Evolutionary conservation across 1,140 invertebrate genomes (phyloP).

Genomic region (Drosophila pachea): DNA sequence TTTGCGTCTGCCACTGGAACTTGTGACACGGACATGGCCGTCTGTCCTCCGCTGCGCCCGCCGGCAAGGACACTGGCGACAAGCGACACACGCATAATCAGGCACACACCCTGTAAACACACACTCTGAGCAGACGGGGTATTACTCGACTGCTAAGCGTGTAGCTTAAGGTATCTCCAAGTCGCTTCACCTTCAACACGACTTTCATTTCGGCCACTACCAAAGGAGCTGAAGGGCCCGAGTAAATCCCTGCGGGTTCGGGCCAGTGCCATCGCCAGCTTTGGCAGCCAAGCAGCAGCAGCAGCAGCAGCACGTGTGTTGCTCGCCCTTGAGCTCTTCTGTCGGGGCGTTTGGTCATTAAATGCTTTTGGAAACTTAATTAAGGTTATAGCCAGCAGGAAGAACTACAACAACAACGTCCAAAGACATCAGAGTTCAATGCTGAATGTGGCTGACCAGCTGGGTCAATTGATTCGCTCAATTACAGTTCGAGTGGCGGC

Average conservation of each 20-base stretch:
- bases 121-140: background rate
- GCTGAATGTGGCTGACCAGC: constrained; percentile 34
- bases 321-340: constrained; percentile 52
- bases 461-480: constrained; percentile 39
- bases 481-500: background rate
- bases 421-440: constrained; percentile 22
- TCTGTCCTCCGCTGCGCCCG: constrained; percentile 24
- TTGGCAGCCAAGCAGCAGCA: constrained; percentile 15
- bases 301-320: constrained; percentile 50
- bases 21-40: constrained; percentile 60
- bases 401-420: constrained; percentile 15
- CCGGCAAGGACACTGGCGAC: constrained; percentile 45
- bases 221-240: too few relatives aligned
- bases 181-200: too few relatives aligned
- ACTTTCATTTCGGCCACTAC: too few relatives aligned
- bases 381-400: constrained; percentile 52
- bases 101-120: constrained; percentile 1
- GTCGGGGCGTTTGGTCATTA: constrained; percentile 58
- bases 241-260: too few relatives aligned
- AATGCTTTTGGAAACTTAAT: constrained; percentile 69
- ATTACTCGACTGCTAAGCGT: background rate
- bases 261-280: constrained; percentile 10
- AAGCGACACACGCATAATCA: constrained; percentile 52
- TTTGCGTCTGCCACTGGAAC: constrained; percentile 46
- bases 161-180: too few relatives aligned